phyloP scores from a whole-genome alignment of 2,113 vertebrate species.

The Platysteira castanea region DNA sequence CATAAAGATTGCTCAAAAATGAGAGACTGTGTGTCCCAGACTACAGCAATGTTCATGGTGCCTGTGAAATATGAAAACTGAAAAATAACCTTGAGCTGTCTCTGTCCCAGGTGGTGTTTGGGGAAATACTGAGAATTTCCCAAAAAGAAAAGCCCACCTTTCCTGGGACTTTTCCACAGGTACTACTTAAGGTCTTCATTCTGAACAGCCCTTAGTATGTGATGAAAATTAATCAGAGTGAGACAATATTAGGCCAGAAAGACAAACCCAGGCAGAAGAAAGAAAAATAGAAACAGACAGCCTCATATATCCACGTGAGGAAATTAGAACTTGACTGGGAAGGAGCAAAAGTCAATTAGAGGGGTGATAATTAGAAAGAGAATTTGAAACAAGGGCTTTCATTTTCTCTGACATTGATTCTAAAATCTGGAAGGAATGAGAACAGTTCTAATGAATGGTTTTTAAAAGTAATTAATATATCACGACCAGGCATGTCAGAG shows the following conservation, averaged over 20 bases:
- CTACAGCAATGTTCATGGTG: not conserved
- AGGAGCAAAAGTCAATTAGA: slow-evolving; percentile 55
- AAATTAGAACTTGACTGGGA: slow-evolving; percentile 54
- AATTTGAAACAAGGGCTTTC: slow-evolving; percentile 44
- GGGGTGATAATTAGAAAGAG: slow-evolving; percentile 35
- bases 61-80: not conserved
- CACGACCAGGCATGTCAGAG: not conserved
- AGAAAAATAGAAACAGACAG: not conserved
- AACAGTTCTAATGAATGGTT: slow-evolving; percentile 47
- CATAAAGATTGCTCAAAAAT: not conserved
- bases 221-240: not conserved
- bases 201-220: not conserved
- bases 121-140: not conserved
- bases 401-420: slow-evolving; percentile 29
- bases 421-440: slow-evolving; percentile 5
- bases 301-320: not conserved
- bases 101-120: not conserved
- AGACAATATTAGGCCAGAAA: not conserved
- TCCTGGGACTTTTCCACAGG: not conserved
- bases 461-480: slow-evolving; percentile 53
- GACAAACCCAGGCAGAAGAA: not conserved
- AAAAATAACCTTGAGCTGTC: not conserved
- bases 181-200: not conserved
- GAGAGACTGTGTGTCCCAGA: not conserved
- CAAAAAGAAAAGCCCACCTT: not conserved